phyloP scores from a whole-genome alignment of 2,888 invertebrate genomes.

The Eulithis prunata region DNA sequence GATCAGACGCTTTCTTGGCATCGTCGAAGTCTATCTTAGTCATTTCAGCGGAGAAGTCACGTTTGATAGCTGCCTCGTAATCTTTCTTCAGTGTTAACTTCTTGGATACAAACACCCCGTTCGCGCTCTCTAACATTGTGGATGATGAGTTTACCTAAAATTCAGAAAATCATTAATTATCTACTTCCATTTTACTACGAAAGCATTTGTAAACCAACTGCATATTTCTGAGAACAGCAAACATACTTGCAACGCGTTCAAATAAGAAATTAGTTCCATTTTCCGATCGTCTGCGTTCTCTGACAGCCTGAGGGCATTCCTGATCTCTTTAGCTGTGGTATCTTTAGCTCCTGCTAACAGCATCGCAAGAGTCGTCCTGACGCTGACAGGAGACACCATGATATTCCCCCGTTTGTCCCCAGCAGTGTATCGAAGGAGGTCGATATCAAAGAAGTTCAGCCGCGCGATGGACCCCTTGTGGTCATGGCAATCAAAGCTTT shows the following conservation, averaged over 20 bases:
- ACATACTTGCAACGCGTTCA: slow-evolving; percentile 63
- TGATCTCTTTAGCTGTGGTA: slow-evolving; percentile 83
- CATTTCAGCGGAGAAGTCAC: slow-evolving; percentile 80
- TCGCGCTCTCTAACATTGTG: slow-evolving; percentile 71
- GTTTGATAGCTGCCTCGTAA: slow-evolving; percentile 71
- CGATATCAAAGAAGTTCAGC: slow-evolving; percentile 83
- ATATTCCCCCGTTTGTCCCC: slow-evolving; percentile 80
- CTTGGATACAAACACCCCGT: slow-evolving; percentile 77
- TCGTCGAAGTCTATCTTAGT: slow-evolving; percentile 79
- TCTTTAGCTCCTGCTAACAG: slow-evolving; percentile 86
- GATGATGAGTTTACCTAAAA: slow-evolving; percentile 63
- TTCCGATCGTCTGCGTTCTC: slow-evolving; percentile 62
- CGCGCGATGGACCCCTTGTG: slow-evolving; percentile 53
- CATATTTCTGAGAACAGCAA: neutral
- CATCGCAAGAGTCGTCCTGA: slow-evolving; percentile 86
- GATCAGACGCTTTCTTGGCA: slow-evolving; percentile 59
- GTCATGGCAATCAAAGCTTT: slow-evolving; percentile 51
- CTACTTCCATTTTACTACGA: too few relatives aligned
- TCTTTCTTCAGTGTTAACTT: slow-evolving; percentile 65
- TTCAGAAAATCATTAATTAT: neutral
- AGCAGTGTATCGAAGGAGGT: slow-evolving; percentile 75
- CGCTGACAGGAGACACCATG: slow-evolving; percentile 87
- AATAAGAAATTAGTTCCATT: slow-evolving; percentile 62
- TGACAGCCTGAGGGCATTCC: slow-evolving; percentile 82
- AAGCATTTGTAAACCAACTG: too few relatives aligned